Conservation (phyloP, 2,113 vertebrate species). For the Epinephelus moara region DNA sequence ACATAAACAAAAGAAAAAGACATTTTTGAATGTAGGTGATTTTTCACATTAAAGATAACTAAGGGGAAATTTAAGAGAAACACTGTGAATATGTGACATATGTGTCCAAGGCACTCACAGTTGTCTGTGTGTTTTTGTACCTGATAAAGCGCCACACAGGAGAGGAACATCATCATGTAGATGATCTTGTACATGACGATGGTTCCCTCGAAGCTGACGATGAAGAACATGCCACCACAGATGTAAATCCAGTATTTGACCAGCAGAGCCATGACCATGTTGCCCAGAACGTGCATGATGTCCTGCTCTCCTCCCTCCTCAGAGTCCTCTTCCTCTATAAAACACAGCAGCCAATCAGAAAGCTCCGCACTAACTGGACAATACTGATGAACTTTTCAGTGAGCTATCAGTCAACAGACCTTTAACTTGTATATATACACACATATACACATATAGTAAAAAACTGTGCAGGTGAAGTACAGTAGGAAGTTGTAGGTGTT, state of each 20-base stretch:
- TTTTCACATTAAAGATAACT: neutral
- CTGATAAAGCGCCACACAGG: conserved; percentile 98
- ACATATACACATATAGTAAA: neutral
- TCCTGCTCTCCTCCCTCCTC: conserved; percentile 87
- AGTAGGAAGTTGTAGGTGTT: too few relatives aligned
- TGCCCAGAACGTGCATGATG: conserved; percentile 94
- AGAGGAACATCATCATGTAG: conserved; percentile 99
- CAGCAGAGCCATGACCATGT: conserved; percentile 94
- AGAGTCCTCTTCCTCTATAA: conserved; percentile 80
- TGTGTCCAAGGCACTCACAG: neutral
- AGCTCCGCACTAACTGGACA: neutral
- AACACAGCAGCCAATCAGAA: conserved; percentile 46
- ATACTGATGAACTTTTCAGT: neutral
- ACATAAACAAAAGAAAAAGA: too few relatives aligned
- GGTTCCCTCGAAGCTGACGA: conserved; percentile 97
- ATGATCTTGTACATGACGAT: conserved; percentile 99
- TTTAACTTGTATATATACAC: neutral
- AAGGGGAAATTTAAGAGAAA: neutral
- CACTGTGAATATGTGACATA: neutral
- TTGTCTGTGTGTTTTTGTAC: conserved; percentile 72
- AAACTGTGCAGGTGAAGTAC: neutral
- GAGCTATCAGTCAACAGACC: neutral
- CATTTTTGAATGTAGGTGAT: too few relatives aligned
- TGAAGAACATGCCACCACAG: conserved; percentile 99
- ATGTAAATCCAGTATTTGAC: conserved; percentile 99